Percentiles rank a stretch among this genome's conserved stretches.
These are phyloP conservation scores for Erythrocercus mccallii DNA, from an alignment of 2,113 vertebrate species.

Conservation along the genomic window DNA sequence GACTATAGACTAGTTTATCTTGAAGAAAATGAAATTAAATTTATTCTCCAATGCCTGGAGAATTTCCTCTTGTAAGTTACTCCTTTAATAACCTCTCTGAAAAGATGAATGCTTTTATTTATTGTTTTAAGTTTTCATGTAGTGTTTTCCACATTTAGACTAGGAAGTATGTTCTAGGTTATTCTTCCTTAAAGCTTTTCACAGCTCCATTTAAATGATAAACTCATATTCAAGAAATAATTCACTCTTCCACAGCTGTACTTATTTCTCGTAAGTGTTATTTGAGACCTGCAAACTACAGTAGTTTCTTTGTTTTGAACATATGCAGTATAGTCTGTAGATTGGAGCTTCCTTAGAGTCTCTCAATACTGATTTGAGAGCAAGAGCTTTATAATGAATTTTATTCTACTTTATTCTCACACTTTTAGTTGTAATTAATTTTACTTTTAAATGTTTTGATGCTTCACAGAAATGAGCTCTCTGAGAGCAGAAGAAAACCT, in stretches of 20 bases:
- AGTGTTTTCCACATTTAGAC: background rate
- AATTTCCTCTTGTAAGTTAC: background rate
- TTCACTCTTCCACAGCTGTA: background rate
- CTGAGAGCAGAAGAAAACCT: background rate
- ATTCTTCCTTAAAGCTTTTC: background rate
- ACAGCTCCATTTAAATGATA: background rate
- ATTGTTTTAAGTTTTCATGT: background rate
- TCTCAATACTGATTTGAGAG: background rate
- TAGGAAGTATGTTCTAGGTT: background rate
- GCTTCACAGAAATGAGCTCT: background rate
- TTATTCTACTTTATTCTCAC: background rate
- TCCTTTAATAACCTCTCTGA: background rate
- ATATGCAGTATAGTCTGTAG: background rate
- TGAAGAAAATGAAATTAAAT: background rate
- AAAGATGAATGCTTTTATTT: background rate
- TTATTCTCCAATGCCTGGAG: background rate
- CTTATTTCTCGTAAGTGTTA: background rate
- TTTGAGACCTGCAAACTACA: background rate
- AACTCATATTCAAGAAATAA: background rate
- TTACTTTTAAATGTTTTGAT: constrained; percentile 6
- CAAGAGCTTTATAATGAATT: background rate
- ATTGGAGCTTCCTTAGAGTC: background rate
- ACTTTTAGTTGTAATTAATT: constrained; percentile 1
- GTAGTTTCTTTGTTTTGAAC: background rate
- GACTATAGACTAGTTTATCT: background rate